Base-by-base conservation (phyloP, 2,797 vertebrate genomes). In the Sphaeramia orbicularis region DNA sequence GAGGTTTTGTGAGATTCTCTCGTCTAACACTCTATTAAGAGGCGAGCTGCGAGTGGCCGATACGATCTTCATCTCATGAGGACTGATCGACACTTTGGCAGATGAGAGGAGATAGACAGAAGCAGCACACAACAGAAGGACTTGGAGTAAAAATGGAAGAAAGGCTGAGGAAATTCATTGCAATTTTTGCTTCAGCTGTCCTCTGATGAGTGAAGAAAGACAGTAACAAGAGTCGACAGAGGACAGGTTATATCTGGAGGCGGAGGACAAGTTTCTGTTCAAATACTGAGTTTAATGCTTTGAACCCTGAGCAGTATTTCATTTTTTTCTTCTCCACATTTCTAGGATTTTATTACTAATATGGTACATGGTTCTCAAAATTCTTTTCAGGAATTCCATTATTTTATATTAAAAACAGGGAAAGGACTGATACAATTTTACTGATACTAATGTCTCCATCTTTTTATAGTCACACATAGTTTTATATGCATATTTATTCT, bases 1-100 rank as follows among this genome's bases (percentile, higher is more conserved):
- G 30, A 62, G 19, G 42, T 71, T 77, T 69, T 66, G 41, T 10
- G 56, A 57, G 51, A 45, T 65, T 9, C 30, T 65, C 55, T 70
- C 37, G 7, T 66, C 56, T 56, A 68, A 45, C 67, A 71, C 71
- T 70, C 57, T 74, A 86, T 84, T 85, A 83, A 71, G 44, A 48
- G 47, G 58, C 56, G 13, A 73, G 62, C 37, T 24, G 24, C 48
- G 47, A 79, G 69, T 12, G 64, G 53, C 51, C 3, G 62, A 87
- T 83, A 81, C 56, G 55, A 85, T 81, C 80, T 72, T 32, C 57
- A 71, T 74, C 61, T 78, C 51, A 50, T 11, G 54, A 32, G 41
- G 10, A 41, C 53, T 40, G 42, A 78, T 32, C 47, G 54, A 44
- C 8, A 27, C 51, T 47, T 43, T 32, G 37, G 62, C 59, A 62